These are phyloP conservation scores for Felis chaus DNA, from an alignment of 2,113 vertebrate genomes.

Conservation along the genomic window DNA sequence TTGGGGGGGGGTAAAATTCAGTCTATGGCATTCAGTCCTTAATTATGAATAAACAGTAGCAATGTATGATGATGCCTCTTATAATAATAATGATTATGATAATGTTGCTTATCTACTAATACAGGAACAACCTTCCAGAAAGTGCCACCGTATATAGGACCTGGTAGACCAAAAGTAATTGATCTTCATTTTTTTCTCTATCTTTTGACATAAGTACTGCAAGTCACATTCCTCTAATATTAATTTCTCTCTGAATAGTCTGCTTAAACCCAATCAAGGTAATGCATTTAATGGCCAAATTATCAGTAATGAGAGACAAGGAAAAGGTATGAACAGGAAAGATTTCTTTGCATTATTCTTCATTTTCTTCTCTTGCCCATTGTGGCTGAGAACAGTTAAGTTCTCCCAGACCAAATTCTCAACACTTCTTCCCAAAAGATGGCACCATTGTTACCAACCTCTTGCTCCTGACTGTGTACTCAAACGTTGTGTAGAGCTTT, in stretches of 20 bases:
- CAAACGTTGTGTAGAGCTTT: neutral
- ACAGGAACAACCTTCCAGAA: neutral
- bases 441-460: neutral
- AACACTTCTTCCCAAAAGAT: neutral
- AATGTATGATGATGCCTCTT: neutral
- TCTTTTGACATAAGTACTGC: neutral
- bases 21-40: neutral
- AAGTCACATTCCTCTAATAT: neutral
- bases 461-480: neutral
- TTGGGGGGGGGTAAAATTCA: neutral
- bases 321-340: neutral
- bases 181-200: neutral
- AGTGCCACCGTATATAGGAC: neutral
- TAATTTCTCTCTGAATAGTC: neutral
- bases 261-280: neutral
- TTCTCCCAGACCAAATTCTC: neutral
- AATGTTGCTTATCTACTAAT: neutral
- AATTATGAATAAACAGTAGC: neutral
- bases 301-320: neutral
- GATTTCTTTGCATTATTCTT: neutral
- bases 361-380: neutral
- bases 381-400: neutral
- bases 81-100: neutral
- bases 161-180: neutral
- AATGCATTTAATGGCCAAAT: neutral